These are phyloP conservation scores for Diarsia dahlii DNA, from an alignment of 2,888 invertebrate species.

Conservation along the genomic window DNA sequence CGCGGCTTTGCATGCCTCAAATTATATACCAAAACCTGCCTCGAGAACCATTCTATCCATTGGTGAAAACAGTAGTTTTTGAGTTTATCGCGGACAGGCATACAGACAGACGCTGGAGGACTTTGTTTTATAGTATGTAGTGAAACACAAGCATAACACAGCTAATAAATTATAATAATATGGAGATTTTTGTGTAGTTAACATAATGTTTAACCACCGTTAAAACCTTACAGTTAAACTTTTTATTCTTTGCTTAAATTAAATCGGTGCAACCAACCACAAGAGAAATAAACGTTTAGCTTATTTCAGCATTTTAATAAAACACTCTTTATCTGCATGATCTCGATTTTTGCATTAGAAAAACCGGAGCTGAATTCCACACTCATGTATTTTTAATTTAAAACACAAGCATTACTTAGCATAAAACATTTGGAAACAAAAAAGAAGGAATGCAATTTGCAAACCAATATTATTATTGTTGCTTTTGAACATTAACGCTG, in stretches of 20 bases:
- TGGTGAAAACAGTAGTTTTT: no score
- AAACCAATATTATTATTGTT: neutral
- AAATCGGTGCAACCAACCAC: neutral
- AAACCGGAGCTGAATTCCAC: neutral
- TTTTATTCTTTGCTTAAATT: neutral
- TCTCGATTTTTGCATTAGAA: neutral
- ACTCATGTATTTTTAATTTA: neutral
- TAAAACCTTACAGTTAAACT: neutral
- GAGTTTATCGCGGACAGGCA: no score
- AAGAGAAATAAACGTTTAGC: neutral
- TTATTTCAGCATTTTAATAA: neutral
- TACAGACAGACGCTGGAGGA: no score
- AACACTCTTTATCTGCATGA: no score
- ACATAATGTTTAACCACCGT: neutral
- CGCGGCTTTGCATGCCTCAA: no score
- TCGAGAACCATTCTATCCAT: no score
- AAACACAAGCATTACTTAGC: neutral
- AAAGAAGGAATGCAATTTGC: neutral
- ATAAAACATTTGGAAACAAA: neutral
- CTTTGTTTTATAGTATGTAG: no score
- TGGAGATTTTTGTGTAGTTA: neutral
- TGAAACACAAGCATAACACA: no score
- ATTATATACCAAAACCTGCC: no score
- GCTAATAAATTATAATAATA: neutral
- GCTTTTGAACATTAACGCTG: neutral